phyloP scores from a whole-genome alignment of 2,113 vertebrate genomes.

The Columba livia region DNA sequence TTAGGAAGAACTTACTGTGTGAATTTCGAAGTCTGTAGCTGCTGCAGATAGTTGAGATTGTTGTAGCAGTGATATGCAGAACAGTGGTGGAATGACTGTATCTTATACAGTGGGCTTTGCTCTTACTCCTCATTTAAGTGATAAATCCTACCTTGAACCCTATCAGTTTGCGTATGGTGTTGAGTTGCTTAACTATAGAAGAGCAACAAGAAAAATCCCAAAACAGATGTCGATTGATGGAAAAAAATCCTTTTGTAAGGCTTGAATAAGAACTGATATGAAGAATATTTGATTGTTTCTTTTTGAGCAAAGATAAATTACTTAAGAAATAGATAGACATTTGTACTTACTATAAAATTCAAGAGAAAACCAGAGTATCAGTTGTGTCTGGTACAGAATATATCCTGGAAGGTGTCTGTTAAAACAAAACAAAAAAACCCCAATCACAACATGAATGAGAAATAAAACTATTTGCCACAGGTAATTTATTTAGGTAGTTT shows the following conservation, averaged over 20 bases:
- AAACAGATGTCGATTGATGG: fast-evolving
- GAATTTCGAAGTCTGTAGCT: neutral
- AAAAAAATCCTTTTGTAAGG: fast-evolving
- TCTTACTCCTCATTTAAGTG: neutral
- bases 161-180: no score
- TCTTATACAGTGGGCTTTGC: neutral
- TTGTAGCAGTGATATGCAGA: neutral
- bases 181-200: neutral
- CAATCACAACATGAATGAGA: fast-evolving
- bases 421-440: neutral
- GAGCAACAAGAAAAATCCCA: neutral
- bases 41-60: neutral
- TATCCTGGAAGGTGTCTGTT: neutral
- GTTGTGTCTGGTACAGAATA: neutral
- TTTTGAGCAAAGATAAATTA: neutral
- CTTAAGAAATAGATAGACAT: no score
- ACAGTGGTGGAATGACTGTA: neutral
- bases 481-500: neutral
- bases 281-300: neutral
- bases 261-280: neutral
- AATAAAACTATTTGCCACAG: neutral
- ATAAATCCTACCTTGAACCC: neutral
- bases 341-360: neutral
- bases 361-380: neutral
- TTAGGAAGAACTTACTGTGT: neutral